Evolutionary conservation across 2,113 vertebrate species (phyloP), one percentile per base, ranked within the genome.

Genomic region (Bufo gargarizans): DNA sequence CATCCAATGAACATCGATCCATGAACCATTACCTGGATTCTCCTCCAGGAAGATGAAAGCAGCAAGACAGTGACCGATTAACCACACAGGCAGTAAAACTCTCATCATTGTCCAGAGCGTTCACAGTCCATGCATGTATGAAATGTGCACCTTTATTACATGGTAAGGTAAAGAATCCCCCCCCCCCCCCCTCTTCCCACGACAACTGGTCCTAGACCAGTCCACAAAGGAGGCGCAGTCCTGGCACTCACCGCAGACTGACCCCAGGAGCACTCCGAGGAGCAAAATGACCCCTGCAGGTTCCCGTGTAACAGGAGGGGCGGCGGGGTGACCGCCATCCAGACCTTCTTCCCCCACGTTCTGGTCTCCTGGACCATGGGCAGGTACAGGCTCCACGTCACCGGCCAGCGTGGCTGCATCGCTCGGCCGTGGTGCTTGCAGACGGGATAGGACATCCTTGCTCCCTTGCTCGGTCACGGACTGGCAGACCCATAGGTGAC

Each of bases 361-460:
- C 45, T 67, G 0, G 81, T 50, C 59, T 84, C 82, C 9, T 67
- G 63, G 17, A 84, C 47, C 63, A 84, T 5, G 2, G 82, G 47
- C 17, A 84, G 82, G 82, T 84, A 84, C 45, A 84, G 82, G 8
- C 47, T 63, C 82, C 82, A 84, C 10, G 76, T 55, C 11, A 49
- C 47, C 49, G 76, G 49, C 76, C 76, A 77, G 0, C 9, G 9
- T 5, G 49, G 20, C 9, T 11, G 49, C 10, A 55, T 55, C 4
- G 4, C 20, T 4, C 47, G 74, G 10, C 47, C 2, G 17, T 17
- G 76, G 49, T 20, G 47, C 16, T 17, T 77, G 14, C 9, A 11
- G 10, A 55, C 9, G 0, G 49, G 49, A 13, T 53, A n/a, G 50
- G 76, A 77, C 76, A 77, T 77, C 47, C 45, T 77, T 19, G 11